Base-by-base conservation (phyloP, 2,113 vertebrate species). In the Triplophysa dalaica region DNA sequence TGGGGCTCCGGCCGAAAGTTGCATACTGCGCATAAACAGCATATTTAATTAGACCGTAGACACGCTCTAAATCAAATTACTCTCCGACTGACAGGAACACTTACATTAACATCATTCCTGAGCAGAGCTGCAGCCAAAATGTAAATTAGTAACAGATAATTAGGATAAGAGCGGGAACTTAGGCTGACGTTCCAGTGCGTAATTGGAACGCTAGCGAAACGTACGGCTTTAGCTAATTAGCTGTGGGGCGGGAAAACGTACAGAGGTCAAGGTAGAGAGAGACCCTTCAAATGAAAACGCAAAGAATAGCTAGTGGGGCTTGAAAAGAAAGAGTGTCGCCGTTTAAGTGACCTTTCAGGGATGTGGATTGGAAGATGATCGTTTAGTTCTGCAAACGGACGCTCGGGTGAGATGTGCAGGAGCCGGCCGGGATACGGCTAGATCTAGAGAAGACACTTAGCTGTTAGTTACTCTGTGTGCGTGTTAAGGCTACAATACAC, bases 101-200 rank as follows among this genome's bases (percentile, higher is more conserved):
- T 94, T 93, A 92, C 90, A 93, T 94, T 94, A 94, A 92, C 90
- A 93, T 93, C 91, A 89, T 84, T 90, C 87, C 92, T 91, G 88
- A 91, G 90, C 90, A 90, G 91, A 93, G 87, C 91, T 91, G 88
- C 90, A 91, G 92, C 92, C 93, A 93, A 94, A 94, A 93, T 87
- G 91, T 92, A 93, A 94, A 95, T 94, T 93, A 93, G 92, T 93
- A 94, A 93, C 92, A 94, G 93, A 94, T 95, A 92, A 94, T 94
- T 94, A 93, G 93, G 90, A 92, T 92, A 92, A 92, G 90, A 93
- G 92, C 90, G 87, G 90, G 93, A 90, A 92, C 87, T 92, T 91
- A 86, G 75, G 80, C 87, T 91, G 87, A 91, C 89, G 92, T 92
- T 92, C 90, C 87, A 87, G 84, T 89, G 85, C 83, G 72, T 94